Conservation (phyloP, 2,888 invertebrate species). For the Noctua janthe region DNA sequence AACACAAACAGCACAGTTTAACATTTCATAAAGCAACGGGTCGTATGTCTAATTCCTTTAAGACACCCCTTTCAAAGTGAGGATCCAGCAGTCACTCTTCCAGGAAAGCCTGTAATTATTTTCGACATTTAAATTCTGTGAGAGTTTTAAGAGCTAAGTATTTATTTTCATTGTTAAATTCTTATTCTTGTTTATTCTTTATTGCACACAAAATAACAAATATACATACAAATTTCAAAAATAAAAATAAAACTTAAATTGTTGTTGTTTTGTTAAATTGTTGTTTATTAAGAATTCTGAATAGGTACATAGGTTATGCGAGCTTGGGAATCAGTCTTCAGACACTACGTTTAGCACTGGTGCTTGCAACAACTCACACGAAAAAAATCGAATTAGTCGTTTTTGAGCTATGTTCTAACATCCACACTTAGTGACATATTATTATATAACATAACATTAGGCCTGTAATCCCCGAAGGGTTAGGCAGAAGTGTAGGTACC, state of each 20-base stretch:
- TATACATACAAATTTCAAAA: no score
- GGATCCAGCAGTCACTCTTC: background rate
- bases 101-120: slow-evolving; percentile 17
- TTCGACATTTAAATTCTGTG: slow-evolving; percentile 16
- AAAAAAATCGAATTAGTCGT: background rate
- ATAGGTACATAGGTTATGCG: background rate
- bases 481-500: no score
- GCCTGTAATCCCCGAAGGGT: no score
- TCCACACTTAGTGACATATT: no score
- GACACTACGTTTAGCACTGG: background rate
- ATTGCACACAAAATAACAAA: no score
- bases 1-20: background rate
- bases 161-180: background rate
- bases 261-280: background rate
- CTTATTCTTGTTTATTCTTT: no score
- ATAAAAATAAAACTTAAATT: no score
- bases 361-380: background rate
- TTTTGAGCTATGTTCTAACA: background rate
- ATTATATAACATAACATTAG: no score
- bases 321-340: background rate
- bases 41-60: slow-evolving; percentile 14
- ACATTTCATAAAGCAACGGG: slow-evolving; percentile 6
- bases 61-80: slow-evolving; percentile 14
- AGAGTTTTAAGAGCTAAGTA: background rate
- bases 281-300: background rate